phyloP scores from a whole-genome alignment of 1,140 invertebrate genomes.

The Drosophila kepulauana region DNA sequence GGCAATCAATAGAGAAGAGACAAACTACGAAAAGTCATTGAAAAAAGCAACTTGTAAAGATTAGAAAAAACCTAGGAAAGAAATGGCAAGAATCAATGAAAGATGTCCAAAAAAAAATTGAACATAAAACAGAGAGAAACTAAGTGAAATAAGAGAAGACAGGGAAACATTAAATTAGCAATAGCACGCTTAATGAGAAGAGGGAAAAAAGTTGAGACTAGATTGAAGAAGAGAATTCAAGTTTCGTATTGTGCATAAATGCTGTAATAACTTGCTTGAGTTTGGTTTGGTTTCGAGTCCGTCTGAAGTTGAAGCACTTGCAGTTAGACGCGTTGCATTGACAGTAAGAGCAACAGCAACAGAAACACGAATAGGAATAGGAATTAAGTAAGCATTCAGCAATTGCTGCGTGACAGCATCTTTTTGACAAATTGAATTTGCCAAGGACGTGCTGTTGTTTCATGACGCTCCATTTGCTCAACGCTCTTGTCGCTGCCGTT shows the following conservation, averaged over 20 bases:
- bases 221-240: slow-evolving; percentile 1
- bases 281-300: background rate
- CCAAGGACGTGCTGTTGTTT: slow-evolving; percentile 77
- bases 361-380: slow-evolving; percentile 42
- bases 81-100: no score
- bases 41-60: no score
- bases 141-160: no score
- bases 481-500: background rate
- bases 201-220: background rate
- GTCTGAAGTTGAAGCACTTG: slow-evolving; percentile 1
- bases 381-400: slow-evolving; percentile 81
- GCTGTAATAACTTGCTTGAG: slow-evolving; percentile 16
- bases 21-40: no score
- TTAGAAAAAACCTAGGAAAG: no score
- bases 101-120: no score
- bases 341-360: background rate
- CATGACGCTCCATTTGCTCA: slow-evolving; percentile 71
- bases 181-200: background rate
- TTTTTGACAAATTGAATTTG: slow-evolving; percentile 82
- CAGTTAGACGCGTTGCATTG: slow-evolving; percentile 36
- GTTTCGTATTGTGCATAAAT: background rate
- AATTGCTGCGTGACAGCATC: slow-evolving; percentile 77
- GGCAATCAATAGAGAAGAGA: background rate
- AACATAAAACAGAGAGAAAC: no score
- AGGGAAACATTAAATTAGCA: background rate